These are phyloP conservation scores for Oxygymnocypris stewartii DNA, from an alignment of 2,113 vertebrate species.

Conservation along the genomic window DNA sequence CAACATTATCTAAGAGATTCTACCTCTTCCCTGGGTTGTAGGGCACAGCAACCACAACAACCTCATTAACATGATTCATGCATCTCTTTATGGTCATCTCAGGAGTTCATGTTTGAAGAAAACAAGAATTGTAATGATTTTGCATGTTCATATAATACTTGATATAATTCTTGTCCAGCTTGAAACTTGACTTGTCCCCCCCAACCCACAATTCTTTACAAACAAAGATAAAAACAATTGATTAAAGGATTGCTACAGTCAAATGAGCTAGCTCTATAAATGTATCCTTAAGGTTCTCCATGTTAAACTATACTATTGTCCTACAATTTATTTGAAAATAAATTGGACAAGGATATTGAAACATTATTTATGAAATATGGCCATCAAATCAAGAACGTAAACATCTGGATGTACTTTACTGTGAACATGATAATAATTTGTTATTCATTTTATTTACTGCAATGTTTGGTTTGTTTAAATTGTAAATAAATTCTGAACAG, in stretches of 20 bases:
- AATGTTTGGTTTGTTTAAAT: background rate
- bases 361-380: background rate
- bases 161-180: background rate
- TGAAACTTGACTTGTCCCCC: background rate
- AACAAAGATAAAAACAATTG: too few relatives aligned
- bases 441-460: background rate
- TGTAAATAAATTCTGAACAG: background rate
- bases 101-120: background rate
- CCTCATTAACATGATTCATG: background rate
- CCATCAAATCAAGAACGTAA: background rate
- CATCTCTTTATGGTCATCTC: background rate
- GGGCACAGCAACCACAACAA: constrained; percentile 17
- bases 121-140: background rate
- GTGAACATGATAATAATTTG: background rate
- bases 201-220: too few relatives aligned
- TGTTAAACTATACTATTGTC: background rate
- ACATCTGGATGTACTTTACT: background rate
- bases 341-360: background rate
- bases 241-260: too few relatives aligned
- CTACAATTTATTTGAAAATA: background rate
- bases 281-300: background rate
- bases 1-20: constrained; percentile 72
- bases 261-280: background rate
- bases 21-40: constrained; percentile 79
- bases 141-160: background rate